Conservation (phyloP, 1,140 invertebrate genomes). For the Gonioctena quinquepunctata region DNA sequence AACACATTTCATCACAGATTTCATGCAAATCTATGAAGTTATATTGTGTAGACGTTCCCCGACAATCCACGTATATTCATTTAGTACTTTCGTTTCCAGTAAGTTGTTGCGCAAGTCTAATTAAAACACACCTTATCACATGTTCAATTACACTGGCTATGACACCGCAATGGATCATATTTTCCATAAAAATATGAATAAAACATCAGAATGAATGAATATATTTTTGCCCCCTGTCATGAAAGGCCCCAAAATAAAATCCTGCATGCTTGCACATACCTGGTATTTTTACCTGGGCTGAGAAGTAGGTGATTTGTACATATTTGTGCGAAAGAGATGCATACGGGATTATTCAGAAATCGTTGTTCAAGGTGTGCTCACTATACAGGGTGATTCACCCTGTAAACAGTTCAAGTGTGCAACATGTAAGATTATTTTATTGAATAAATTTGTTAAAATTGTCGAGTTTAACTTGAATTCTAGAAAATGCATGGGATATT, state of each 20-base stretch:
- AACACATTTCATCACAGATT: background rate
- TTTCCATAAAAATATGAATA: background rate
- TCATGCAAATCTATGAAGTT: background rate
- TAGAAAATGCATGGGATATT: too few relatives aligned
- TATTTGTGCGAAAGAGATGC: too few relatives aligned
- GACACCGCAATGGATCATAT: background rate
- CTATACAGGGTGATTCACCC: too few relatives aligned
- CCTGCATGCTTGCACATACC: background rate
- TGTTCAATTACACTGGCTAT: background rate
- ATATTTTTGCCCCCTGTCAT: background rate
- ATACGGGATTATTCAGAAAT: too few relatives aligned
- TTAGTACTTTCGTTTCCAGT: too few relatives aligned
- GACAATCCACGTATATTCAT: background rate
- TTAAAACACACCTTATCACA: background rate
- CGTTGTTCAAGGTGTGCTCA: too few relatives aligned
- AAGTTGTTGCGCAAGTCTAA: background rate
- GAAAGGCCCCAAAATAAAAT: background rate
- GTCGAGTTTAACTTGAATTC: too few relatives aligned
- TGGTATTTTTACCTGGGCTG: background rate
- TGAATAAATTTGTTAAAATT: too few relatives aligned
- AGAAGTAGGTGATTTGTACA: background rate
- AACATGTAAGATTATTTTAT: too few relatives aligned
- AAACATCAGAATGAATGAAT: background rate
- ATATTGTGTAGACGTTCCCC: background rate
- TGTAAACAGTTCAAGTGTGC: too few relatives aligned